phyloP scores from a whole-genome alignment of 2,888 invertebrate genomes.

The Agrochola lychnidis region DNA sequence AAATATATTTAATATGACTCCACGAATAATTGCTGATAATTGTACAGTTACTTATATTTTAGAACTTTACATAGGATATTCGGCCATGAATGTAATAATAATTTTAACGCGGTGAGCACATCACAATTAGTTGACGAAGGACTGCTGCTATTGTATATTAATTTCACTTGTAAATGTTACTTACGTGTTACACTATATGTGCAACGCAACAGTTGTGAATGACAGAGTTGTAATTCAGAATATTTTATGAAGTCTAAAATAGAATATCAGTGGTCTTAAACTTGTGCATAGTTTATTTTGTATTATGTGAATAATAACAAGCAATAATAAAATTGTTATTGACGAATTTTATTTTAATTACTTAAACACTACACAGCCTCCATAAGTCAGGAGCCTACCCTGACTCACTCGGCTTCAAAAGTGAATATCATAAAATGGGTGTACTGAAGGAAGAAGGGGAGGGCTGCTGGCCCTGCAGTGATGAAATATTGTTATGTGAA shows the following conservation, averaged over 20 bases:
- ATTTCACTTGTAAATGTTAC: slow-evolving; percentile 76
- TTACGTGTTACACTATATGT: slow-evolving; percentile 47
- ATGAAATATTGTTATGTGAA: background rate
- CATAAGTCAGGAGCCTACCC: background rate
- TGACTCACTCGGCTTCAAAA: background rate
- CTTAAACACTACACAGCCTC: background rate
- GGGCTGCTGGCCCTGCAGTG: too few species aligned
- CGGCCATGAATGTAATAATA: slow-evolving; percentile 84
- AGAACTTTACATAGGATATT: slow-evolving; percentile 81
- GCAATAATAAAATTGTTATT: slow-evolving; percentile 92
- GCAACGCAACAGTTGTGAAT: slow-evolving; percentile 71
- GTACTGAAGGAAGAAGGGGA: too few species aligned
- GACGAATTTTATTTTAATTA: slow-evolving; percentile 69
- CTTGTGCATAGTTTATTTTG: slow-evolving; percentile 93
- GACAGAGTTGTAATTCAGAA: slow-evolving; percentile 80
- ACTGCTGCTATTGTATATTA: slow-evolving; percentile 82
- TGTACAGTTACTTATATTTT: slow-evolving; percentile 86
- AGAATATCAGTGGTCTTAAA: slow-evolving; percentile 88
- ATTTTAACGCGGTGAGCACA: slow-evolving; percentile 77
- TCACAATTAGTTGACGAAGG: slow-evolving; percentile 82
- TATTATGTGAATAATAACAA: slow-evolving; percentile 93
- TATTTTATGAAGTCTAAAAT: slow-evolving; percentile 84
- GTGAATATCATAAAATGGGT: background rate
- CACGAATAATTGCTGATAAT: slow-evolving; percentile 78
- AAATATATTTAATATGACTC: slow-evolving; percentile 84